A percentile compares a stretch with the other conserved stretches of the same genome.
Conservation (phyloP, 2,797 vertebrate species). For the Sebastiscus albofasciatus region DNA sequence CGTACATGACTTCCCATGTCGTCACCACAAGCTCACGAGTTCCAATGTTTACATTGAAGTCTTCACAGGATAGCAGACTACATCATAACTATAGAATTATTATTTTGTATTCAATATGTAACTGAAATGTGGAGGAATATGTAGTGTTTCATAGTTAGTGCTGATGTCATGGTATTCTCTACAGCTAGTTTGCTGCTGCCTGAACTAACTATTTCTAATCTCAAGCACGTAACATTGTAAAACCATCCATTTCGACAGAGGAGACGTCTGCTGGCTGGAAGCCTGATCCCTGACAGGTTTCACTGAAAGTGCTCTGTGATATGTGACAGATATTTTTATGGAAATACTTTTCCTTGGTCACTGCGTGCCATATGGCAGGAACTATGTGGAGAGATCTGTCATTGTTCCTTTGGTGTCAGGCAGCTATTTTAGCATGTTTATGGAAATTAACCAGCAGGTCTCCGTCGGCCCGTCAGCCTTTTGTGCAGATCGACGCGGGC, state of each 20-base stretch:
- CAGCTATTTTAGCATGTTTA: slow-evolving; percentile 18
- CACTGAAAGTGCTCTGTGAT: background rate
- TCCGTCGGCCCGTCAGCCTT: background rate
- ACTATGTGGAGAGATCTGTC: background rate
- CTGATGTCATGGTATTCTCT: background rate
- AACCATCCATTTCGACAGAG: background rate
- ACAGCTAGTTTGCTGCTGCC: background rate
- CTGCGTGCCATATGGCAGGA: background rate
- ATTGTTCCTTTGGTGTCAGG: slow-evolving; percentile 2
- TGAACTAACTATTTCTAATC: background rate
- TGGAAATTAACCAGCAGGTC: slow-evolving; percentile 26
- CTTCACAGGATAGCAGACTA: too few species aligned
- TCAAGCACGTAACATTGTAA: background rate
- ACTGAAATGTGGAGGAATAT: background rate
- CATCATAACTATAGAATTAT: too few species aligned
- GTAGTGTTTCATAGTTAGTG: background rate
- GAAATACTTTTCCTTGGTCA: background rate
- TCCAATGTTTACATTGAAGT: too few species aligned
- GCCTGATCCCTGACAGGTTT: background rate
- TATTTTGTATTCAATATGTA: background rate
- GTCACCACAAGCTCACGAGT: too few species aligned
- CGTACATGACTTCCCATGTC: too few species aligned
- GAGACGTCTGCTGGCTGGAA: background rate
- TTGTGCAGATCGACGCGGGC: slow-evolving; percentile 3
- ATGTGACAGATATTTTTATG: background rate